Percentiles rank a stretch among this genome's conserved stretches.
These are phyloP conservation scores for Drosophila funebris DNA, from an alignment of 1,140 invertebrate species.

Conservation along the genomic window DNA sequence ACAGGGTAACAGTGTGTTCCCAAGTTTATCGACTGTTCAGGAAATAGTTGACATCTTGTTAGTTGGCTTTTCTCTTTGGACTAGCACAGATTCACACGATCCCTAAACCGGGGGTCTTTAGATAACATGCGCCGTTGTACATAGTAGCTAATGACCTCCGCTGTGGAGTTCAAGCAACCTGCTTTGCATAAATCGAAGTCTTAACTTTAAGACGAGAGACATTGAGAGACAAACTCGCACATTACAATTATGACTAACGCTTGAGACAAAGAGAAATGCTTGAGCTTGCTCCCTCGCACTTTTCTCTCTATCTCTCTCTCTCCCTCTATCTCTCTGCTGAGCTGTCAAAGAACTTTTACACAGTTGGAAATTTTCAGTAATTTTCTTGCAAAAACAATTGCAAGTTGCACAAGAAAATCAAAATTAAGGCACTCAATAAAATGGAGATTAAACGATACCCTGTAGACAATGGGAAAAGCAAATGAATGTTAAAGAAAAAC, in stretches of 20 bases:
- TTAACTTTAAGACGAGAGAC: slow-evolving; percentile 21
- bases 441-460: slow-evolving; percentile 7
- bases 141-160: slow-evolving; percentile 35
- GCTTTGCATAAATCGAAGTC: slow-evolving; percentile 55
- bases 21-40: no score
- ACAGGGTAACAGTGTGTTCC: slow-evolving; percentile 38
- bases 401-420: slow-evolving; percentile 35
- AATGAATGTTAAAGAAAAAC: no score
- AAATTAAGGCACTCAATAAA: not conserved
- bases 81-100: slow-evolving; percentile 59
- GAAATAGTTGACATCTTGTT: slow-evolving; percentile 62
- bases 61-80: not conserved
- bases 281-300: not conserved
- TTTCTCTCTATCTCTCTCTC: not conserved
- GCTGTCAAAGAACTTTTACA: slow-evolving; percentile 70
- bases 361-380: slow-evolving; percentile 74
- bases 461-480: not conserved
- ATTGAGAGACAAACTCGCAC: slow-evolving; percentile 32
- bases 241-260: slow-evolving; percentile 73
- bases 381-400: slow-evolving; percentile 70
- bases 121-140: slow-evolving; percentile 38
- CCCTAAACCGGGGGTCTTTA: slow-evolving; percentile 24
- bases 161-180: slow-evolving; percentile 60
- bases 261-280: slow-evolving; percentile 58
- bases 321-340: not conserved